These are phyloP conservation scores for Corbicula japonica DNA, from an alignment of 2,888 invertebrate species.

Conservation along the genomic window DNA sequence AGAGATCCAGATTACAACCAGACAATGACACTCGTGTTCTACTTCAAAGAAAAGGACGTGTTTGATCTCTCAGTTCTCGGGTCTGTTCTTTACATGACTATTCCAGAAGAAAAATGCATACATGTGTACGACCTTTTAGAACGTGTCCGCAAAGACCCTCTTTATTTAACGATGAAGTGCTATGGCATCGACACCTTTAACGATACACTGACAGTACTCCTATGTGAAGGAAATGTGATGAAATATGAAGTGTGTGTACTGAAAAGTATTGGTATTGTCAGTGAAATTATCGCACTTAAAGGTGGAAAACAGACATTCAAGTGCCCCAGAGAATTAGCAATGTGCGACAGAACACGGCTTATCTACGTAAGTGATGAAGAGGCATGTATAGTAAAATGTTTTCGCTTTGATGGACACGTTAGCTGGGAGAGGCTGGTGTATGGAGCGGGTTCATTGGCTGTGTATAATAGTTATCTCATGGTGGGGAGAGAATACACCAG, in stretches of 20 bases:
- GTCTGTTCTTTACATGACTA: constrained; percentile 42
- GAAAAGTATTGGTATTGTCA: constrained; percentile 36
- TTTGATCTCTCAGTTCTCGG: constrained; percentile 36
- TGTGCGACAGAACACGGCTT: constrained; percentile 50
- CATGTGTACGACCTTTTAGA: constrained; percentile 26
- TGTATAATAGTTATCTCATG: constrained; percentile 46
- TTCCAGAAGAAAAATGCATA: constrained; percentile 40
- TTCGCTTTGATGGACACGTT: constrained; percentile 45
- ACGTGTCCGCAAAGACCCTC: neutral
- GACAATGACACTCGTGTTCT: constrained; percentile 32
- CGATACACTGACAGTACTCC: constrained; percentile 32
- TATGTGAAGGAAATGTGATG: constrained; percentile 27
- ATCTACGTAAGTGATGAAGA: constrained; percentile 51
- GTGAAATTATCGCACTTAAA: constrained; percentile 39
- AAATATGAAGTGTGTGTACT: constrained; percentile 46
- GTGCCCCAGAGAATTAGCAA: constrained; percentile 37
- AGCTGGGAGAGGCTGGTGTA: constrained; percentile 52
- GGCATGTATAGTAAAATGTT: constrained; percentile 50
- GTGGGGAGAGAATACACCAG: constrained; percentile 42
- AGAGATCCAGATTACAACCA: constrained; percentile 49
- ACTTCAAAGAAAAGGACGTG: constrained; percentile 19
- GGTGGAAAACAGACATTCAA: constrained; percentile 36
- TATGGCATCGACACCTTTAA: constrained; percentile 44
- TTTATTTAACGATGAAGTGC: constrained; percentile 44
- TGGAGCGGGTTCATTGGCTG: constrained; percentile 42